Evolutionary conservation across 2,888 invertebrate species (phyloP), one percentile per base, ranked within the genome.

Genomic region (Papilio gigon): DNA sequence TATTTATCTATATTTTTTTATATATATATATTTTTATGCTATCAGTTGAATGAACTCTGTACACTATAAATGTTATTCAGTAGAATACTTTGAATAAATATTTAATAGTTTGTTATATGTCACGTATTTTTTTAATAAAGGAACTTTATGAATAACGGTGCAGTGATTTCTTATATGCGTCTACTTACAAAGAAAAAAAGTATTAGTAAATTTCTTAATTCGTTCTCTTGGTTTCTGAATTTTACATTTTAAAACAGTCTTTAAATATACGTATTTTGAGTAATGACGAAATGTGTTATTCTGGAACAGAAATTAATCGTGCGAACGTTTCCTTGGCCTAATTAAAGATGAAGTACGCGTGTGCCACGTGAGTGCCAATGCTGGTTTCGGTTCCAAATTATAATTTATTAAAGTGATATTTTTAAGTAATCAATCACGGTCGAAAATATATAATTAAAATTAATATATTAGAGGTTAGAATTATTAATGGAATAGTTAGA

Each of bases 321-420:
- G 22, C n/a, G 66, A 69, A 63, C 27, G 3, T 44, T 72, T 70
- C 75, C 76, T 78, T 77, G 79, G 66, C 77, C 76, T 68, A 76
- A 76, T 76, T 77, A 70, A 27, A 60, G 65, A 69, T 20, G 50
- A 11, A n/a, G n/a, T 14, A 30, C 50, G 40, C 30, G 37, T 40
- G 14, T 42, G 27, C 35, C 50, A 58, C 35, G 11, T 5, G 22
- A 30, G 60, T 65, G 68, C 60, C 64, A 68, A 68, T 30, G 40
- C 44, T 58, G 58, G 20, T 50, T 37, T 30, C 47, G 25, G 60
- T 30, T 27, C 5, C 37, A 66, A 47, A 37, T 40, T 65, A 30
- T 8, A 42, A 61, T 14, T 14, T 35, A 25, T 33, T 14, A 22
- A 12, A 30, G 30, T 35, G 1, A 37, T 44, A 50, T 50, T 37